Evolutionary conservation across 2,113 vertebrate genomes (phyloP), one percentile per base, ranked within the genome.

Genomic region (Gallinago undulata): DNA sequence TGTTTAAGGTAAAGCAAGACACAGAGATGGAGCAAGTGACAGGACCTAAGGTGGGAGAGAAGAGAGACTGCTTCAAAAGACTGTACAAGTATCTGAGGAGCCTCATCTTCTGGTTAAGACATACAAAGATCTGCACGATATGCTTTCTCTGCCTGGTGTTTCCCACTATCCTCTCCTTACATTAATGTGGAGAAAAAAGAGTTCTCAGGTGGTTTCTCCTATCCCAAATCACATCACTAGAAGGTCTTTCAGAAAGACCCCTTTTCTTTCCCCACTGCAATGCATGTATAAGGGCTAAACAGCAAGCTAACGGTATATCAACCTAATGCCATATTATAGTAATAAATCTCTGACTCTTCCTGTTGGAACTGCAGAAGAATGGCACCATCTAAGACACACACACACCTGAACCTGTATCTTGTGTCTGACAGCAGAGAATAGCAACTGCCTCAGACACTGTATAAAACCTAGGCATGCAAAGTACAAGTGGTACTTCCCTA

Each of bases 361-460:
- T 60, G 5, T 60, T 73, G 33, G n/a, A 64, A 47, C 7, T 11
- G 2, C 17, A n/a, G 8, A 88, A 93, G 16, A 31, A 64, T 1
- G 3, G 3, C 14, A n/a, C 2, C 4, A 9, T 55, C 12, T 79
- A 13, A 56, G 17, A 91, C 16, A 45, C 4, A 1, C 3, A 1
- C 6, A 24, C 33, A 73, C 28, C 17, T 43, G 28, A 86, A 56
- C 43, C 3, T 30, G 62, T n/a, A 31, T 7, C 22, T 35, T 68
- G 7, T 72, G 22, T 37, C 35, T 84, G 48, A 78, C 63, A 72
- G 39, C 9, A 88, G 19, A 45, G 33, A 63, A 15, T 14, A 70
- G 6, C 7, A 81, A 84, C 78, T 16, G 4, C 19, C 47, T 78
- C 74, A 55, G 51, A 94, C 87, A 5, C 2, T 11, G 5, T 28